Base-by-base conservation (phyloP, 2,113 vertebrate genomes). In the Cinclus mexicanus region DNA sequence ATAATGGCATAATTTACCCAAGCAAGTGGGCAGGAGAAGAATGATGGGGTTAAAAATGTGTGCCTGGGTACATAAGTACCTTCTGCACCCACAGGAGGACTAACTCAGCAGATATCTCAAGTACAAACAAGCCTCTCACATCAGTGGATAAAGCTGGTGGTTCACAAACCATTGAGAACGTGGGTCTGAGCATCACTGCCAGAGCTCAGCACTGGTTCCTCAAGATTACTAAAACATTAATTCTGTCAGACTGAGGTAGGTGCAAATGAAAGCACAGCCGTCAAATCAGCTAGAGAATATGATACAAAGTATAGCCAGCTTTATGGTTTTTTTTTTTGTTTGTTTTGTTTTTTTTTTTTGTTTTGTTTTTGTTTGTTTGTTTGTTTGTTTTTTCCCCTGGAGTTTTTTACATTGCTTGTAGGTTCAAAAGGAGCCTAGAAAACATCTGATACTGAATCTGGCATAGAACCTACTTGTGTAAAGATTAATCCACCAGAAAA, bases 401-500 rank as follows among this genome's bases (percentile, higher is more conserved):
- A 1, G 0, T 2, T 61, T 90, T 55, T 76, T n/a, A 68, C 39
- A 17, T 37, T 72, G 28, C 14, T 35, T 71, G 8, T 14, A 57
- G 25, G 14, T 72, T 93, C 65, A 76, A 79, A 87, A 68, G 24
- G 28, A 89, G 24, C 24, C 28, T 21, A 70, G 39, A 91, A 83
- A 22, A 68, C 11, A 76, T 78, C 65, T 85, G 60, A 76, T 28
- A 64, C 14, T 21, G 41, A 89, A 68, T n/a, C 44, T 85, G 82
- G 57, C 85, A 85, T 7, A 41, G 41, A 85, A 72, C 15, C 37
- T 72, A 57, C 6, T 57, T 5, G 25, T 46, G 21, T 50, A 80
- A 93, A 93, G 56, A 22, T 72, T 79, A 95, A 93, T 80, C 46
- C 63, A 77, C 50, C 20, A 83, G 37, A 95, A 90, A 53, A 57